These are phyloP conservation scores for Unio pictorum DNA, from an alignment of 2,888 invertebrate species.

Conservation along the genomic window DNA sequence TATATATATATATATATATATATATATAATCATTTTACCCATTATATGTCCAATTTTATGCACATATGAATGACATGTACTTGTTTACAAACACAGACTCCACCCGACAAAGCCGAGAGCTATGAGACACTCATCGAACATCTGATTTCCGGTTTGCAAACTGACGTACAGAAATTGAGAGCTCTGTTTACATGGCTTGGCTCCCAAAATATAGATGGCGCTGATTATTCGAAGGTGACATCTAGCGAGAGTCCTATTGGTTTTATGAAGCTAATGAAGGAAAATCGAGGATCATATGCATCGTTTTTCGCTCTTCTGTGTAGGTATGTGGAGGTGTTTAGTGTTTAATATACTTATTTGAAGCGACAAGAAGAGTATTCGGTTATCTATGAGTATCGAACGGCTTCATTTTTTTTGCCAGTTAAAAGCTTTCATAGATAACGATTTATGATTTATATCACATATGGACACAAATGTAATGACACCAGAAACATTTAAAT, in stretches of 20 bases:
- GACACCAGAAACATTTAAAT: no score
- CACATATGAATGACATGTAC: neutral
- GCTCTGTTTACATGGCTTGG: conserved; percentile 39
- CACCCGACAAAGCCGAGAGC: conserved; percentile 18
- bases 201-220: conserved; percentile 16
- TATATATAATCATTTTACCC: no score
- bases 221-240: conserved; percentile 19
- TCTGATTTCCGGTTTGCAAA: conserved; percentile 21
- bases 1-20: no score
- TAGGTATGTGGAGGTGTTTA: conserved; percentile 14
- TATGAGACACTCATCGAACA: conserved; percentile 24
- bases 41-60: no score
- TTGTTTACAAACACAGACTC: conserved; percentile 18
- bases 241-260: conserved; percentile 32
- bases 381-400: no score
- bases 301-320: conserved; percentile 39
- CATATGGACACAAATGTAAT: no score
- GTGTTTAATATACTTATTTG: no score
- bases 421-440: no score
- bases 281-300: conserved; percentile 22
- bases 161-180: conserved; percentile 29
- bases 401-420: no score
- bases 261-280: conserved; percentile 33
- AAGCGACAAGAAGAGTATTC: no score
- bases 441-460: no score